phyloP scores from a whole-genome alignment of 2,888 invertebrate species.

The Neelides folsomi region DNA sequence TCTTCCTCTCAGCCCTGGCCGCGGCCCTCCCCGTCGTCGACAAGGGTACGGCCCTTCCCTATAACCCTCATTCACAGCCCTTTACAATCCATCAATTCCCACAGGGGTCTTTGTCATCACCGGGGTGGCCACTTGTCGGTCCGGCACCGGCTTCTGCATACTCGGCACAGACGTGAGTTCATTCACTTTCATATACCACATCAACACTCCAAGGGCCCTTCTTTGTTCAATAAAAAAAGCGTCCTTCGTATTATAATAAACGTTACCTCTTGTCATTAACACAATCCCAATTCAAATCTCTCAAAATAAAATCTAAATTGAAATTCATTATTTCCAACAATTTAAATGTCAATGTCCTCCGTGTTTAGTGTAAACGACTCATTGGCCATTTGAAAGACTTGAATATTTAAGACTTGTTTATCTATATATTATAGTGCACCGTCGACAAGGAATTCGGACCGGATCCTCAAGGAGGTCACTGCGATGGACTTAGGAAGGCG shows the following conservation, averaged over 20 bases:
- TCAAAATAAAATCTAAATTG: too few relatives aligned
- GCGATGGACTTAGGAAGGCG: conserved; percentile 38
- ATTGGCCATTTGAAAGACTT: not conserved
- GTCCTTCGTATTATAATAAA: too few relatives aligned
- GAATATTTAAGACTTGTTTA: conserved; percentile 32
- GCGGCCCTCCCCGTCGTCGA: conserved; percentile 21
- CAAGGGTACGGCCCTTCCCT: conserved; percentile 14
- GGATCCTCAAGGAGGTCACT: conserved; percentile 36
- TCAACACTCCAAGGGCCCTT: too few relatives aligned
- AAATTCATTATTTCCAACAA: too few relatives aligned
- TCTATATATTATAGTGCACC: conserved; percentile 35
- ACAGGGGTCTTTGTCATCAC: conserved; percentile 39
- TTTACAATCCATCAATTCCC: not conserved
- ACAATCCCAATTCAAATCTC: too few relatives aligned
- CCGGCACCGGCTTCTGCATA: conserved; percentile 38
- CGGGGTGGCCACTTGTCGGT: conserved; percentile 38
- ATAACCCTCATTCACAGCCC: too few relatives aligned
- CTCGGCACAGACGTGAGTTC: conserved; percentile 37
- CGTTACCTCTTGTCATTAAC: too few relatives aligned
- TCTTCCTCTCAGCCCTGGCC: not conserved
- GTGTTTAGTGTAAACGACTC: too few relatives aligned
- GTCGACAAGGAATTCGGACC: conserved; percentile 38
- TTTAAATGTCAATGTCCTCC: too few relatives aligned
- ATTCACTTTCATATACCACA: conserved; percentile 27
- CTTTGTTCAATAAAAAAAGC: too few relatives aligned